Conservation (phyloP, 92 coral and sea anemone species). For the Epizoanthus stellaris region DNA sequence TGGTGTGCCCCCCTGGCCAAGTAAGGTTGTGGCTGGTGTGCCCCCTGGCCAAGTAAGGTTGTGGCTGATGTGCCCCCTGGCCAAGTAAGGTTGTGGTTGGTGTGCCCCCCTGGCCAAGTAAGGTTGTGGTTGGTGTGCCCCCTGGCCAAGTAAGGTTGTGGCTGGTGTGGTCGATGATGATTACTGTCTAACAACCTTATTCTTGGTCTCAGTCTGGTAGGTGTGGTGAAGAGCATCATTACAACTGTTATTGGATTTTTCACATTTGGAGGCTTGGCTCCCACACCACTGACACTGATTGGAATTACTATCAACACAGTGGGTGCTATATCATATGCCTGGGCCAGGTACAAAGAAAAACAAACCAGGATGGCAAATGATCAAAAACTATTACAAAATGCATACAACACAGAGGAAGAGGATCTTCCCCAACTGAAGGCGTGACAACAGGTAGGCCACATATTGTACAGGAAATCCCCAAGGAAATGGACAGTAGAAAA, state of each 20-base stretch:
- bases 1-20: too few relatives aligned
- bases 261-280: slow-evolving; percentile 94
- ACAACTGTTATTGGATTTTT: slow-evolving; percentile 94
- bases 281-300: slow-evolving; percentile 62
- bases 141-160: not conserved
- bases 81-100: too few relatives aligned
- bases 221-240: slow-evolving; percentile 90
- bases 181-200: not conserved
- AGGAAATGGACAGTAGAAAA: too few relatives aligned
- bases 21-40: too few relatives aligned
- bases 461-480: too few relatives aligned
- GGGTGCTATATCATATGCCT: slow-evolving; percentile 82
- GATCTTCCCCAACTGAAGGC: not conserved
- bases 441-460: not conserved
- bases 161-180: not conserved
- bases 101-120: too few relatives aligned
- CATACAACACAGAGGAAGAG: not conserved
- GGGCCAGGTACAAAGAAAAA: slow-evolving; percentile 84
- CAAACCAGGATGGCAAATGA: slow-evolving; percentile 15
- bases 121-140: too few relatives aligned
- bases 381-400: slow-evolving; percentile 6
- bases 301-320: slow-evolving; percentile 82
- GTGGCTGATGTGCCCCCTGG: too few relatives aligned
- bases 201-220: slow-evolving; percentile 79
- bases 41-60: too few relatives aligned